Evolutionary conservation across 2,888 invertebrate genomes (phyloP), one percentile per base, ranked within the genome.

Genomic region (Coleophora deauratella): DNA sequence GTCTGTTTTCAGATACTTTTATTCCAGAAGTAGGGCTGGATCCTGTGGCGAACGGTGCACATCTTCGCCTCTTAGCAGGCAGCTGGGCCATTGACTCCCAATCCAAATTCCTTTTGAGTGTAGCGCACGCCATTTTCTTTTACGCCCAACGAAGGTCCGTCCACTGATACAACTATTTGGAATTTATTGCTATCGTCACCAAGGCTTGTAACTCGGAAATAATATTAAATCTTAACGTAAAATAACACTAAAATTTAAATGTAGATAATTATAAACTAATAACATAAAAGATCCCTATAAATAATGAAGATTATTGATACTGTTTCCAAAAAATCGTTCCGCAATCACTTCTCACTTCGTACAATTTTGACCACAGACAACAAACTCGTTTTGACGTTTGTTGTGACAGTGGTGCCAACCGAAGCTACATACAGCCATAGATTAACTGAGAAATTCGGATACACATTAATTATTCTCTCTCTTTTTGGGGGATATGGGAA

Each of bases 101-200:
- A 79, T 98, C 98, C 71, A 96, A 89, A 74, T 93, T 93, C 80
- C 98, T 91, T 89, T 98, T 98, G 56, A 98, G 89, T 68, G 98
- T 98, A 86, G 97, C 97, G 90, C 98, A 98, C 89, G 98, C 98
- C 98, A 98, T 98, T 89, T 90, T 90, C 80, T 81, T 88, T 77
- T 86, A 88, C 87, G 88, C 88, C 88, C 86, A 88, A 76, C 76
- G 81, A 88, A 88, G 70, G 75, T 76, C 75, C 70, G 60, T 53
- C 55, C 63, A 68, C 59, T 55, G 57, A 69, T 72, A 70, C 63
- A 61, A 62, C 62, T 57, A 59, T 62, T 57, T 49, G 51, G 54
- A 64, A 62, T 68, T 58, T 58, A 60, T 32, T 30, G 50, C 52
- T 61, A 66, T 65, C 65, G 60, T 66, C 68, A 76, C 31, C 10